Conservation (phyloP, 2,113 vertebrate genomes). For the Chaetodon auriga region DNA sequence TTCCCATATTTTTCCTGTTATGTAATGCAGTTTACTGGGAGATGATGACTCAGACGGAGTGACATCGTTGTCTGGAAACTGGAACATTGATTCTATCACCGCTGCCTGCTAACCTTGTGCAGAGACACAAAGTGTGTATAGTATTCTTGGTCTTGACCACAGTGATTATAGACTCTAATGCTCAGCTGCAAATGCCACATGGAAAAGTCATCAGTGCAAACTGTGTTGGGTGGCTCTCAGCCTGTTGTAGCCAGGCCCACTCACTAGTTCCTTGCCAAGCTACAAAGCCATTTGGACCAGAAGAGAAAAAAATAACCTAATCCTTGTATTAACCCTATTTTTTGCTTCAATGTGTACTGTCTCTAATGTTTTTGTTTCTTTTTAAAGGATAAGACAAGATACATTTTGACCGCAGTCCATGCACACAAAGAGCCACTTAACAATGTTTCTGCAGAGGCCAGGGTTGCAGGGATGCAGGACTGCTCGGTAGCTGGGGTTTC, state of each 20-base stretch:
- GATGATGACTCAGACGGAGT: conserved; percentile 73
- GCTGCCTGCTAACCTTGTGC: conserved; percentile 17
- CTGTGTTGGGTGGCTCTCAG: conserved; percentile 40
- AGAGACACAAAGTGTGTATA: conserved; percentile 37
- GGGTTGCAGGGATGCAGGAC: conserved; percentile 1
- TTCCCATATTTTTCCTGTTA: conserved; percentile 64
- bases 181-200: conserved; percentile 68
- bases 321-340: neutral
- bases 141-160: conserved; percentile 56
- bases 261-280: conserved; percentile 37
- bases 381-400: neutral
- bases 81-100: conserved; percentile 48
- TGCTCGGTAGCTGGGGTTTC: conserved; percentile 35
- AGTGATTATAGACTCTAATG: conserved; percentile 60
- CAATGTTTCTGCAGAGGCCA: neutral
- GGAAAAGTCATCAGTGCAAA: conserved; percentile 77
- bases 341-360: neutral
- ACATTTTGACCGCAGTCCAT: neutral
- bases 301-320: conserved; percentile 6
- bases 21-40: conserved; percentile 69
- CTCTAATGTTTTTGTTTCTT: neutral
- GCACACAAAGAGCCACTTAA: conserved; percentile 25
- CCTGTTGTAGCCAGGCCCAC: conserved; percentile 34
- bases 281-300: conserved; percentile 17
- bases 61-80: conserved; percentile 66